These are phyloP conservation scores for Hypomecis atomaria DNA, from an alignment of 2,888 invertebrate genomes.

Conservation along the genomic window DNA sequence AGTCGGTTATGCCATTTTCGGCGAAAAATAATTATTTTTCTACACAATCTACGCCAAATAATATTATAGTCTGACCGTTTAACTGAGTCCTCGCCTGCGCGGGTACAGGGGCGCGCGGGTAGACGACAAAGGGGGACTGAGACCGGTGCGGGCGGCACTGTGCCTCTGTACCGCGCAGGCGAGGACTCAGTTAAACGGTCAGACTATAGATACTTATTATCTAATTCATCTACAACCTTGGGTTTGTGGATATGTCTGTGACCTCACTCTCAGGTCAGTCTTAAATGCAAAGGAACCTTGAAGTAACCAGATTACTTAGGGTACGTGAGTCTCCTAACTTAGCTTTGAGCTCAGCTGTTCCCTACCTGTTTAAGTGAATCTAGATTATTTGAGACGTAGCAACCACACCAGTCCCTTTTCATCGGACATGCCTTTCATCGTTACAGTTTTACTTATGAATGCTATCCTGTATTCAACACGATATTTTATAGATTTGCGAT, in stretches of 20 bases:
- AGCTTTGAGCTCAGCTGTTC: slow-evolving; percentile 6
- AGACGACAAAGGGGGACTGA: no score
- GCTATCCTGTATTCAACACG: not conserved
- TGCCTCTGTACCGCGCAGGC: no score
- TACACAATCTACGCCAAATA: not conserved
- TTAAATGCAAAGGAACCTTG: slow-evolving; percentile 4
- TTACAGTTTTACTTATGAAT: not conserved
- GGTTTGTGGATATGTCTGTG: not conserved
- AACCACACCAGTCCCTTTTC: not conserved
- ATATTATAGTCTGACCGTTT: no score
- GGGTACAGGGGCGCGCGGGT: no score
- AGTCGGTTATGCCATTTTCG: no score
- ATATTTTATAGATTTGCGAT: not conserved
- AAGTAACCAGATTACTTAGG: slow-evolving; percentile 13
- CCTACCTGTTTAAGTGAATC: slow-evolving; percentile 1
- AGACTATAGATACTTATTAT: no score
- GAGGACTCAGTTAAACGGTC: no score
- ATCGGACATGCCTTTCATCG: not conserved
- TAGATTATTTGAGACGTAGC: not conserved
- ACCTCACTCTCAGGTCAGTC: slow-evolving; percentile 4
- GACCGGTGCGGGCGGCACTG: no score
- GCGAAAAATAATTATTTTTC: no score
- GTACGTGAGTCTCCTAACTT: slow-evolving; percentile 7
- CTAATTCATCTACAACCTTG: not conserved
- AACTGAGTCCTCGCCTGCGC: no score